phyloP scores from a whole-genome alignment of 2,797 vertebrate genomes.

The Sylvilagus floridanus region DNA sequence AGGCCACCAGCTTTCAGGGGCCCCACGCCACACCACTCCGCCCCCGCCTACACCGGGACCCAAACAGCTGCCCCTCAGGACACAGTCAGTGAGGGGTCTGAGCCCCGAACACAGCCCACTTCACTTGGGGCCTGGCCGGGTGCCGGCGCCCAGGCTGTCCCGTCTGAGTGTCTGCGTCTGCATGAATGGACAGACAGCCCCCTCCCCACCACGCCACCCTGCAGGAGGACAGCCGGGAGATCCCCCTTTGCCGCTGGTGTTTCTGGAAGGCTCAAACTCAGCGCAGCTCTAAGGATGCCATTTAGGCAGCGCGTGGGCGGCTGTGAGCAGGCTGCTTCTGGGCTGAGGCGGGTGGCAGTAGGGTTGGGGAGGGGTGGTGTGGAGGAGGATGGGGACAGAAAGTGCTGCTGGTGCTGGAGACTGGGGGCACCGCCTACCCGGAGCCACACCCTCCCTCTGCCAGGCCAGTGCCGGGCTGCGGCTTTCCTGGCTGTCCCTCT shows the following conservation, averaged over 20 bases:
- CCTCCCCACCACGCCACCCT: background rate
- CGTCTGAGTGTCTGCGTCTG: background rate
- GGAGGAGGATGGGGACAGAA: conserved; percentile 44
- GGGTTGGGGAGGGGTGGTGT: background rate
- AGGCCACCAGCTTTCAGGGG: background rate
- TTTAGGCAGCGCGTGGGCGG: background rate
- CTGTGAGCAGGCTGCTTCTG: conserved; percentile 58
- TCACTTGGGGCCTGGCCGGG: background rate
- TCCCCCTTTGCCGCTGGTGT: background rate
- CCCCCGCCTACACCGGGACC: background rate
- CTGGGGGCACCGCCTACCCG: background rate
- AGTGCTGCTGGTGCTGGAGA: fast-evolving
- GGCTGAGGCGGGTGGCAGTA: background rate
- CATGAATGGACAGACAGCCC: no score
- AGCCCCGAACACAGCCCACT: background rate
- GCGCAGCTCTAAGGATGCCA: background rate
- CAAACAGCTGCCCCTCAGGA: no score
- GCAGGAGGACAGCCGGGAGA: background rate
- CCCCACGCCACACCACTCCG: background rate
- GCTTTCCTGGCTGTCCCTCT: background rate
- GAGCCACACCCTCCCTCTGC: background rate
- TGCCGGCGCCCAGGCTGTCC: background rate
- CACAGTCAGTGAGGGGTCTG: background rate
- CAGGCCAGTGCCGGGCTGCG: background rate
- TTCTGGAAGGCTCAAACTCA: conserved; percentile 28